Evolutionary conservation across 2,797 vertebrate species (phyloP).

Genomic region (Paratrypauchen microcephalus): DNA sequence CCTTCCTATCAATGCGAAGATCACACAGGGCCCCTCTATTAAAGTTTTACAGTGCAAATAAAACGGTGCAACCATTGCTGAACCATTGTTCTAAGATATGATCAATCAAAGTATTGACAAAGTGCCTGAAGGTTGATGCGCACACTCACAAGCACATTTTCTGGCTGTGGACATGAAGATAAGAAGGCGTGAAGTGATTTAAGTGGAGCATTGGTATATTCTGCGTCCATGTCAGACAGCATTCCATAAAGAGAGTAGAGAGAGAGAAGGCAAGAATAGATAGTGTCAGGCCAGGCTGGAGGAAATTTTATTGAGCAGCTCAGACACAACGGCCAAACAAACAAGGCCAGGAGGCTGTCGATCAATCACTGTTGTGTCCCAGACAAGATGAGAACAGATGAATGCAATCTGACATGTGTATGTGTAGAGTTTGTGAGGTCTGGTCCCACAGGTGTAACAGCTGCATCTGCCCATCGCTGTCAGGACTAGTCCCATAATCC

Average conservation of each 20-base stretch:
- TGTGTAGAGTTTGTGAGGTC: neutral
- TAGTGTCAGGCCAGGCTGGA: conserved; percentile 2
- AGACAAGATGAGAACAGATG: conserved; percentile 28
- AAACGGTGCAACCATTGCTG: too few species aligned
- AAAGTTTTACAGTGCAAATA: too few species aligned
- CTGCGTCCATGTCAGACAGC: conserved; percentile 31
- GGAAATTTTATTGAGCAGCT: conserved; percentile 30
- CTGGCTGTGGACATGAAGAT: neutral
- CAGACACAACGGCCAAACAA: conserved; percentile 46
- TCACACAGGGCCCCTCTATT: too few species aligned
- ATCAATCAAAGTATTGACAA: too few species aligned
- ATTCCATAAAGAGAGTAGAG: conserved; percentile 29
- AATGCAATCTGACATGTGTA: conserved; percentile 57
- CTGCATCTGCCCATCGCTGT: conserved; percentile 40
- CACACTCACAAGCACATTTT: conserved; percentile 9
- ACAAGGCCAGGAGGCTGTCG: conserved; percentile 44
- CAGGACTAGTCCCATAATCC: conserved; percentile 61
- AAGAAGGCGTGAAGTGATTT: too few species aligned
- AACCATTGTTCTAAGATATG: too few species aligned
- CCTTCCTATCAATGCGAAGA: too few species aligned
- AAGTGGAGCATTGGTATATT: conserved; percentile 11
- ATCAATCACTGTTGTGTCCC: conserved; percentile 62
- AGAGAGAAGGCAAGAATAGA: conserved; percentile 15
- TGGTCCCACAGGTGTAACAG: conserved; percentile 29
- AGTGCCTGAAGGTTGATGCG: neutral